phyloP scores from a whole-genome alignment of 2,888 invertebrate species.

The Pherbina coryleti region DNA sequence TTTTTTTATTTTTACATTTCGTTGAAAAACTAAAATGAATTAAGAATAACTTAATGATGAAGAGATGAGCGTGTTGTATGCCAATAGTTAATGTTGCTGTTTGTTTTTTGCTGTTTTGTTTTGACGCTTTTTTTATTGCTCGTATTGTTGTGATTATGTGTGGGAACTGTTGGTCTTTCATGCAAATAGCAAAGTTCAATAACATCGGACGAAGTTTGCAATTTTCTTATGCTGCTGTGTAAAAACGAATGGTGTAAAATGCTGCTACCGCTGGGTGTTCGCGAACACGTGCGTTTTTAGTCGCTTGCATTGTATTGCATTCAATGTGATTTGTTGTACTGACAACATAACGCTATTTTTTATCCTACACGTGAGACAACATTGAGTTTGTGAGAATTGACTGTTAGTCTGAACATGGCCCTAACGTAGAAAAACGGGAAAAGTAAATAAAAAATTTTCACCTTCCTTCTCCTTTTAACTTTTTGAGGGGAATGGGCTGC shows the following conservation, averaged over 20 bases:
- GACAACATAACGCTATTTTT: not conserved
- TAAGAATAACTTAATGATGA: slow-evolving; percentile 3
- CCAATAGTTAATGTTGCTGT: slow-evolving; percentile 23
- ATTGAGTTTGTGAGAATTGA: no score
- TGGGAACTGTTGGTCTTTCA: slow-evolving; percentile 25
- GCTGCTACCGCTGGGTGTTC: not conserved
- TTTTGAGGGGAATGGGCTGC: no score
- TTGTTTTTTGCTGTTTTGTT: slow-evolving; percentile 8
- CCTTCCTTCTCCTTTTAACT: no score
- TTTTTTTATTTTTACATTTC: no score
- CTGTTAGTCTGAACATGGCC: no score
- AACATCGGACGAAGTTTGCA: slow-evolving; percentile 35
- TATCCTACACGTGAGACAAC: no score
- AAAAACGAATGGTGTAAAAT: not conserved
- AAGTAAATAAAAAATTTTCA: no score
- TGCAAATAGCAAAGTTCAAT: slow-evolving; percentile 42
- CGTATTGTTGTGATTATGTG: slow-evolving; percentile 27
- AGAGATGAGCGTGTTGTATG: slow-evolving; percentile 2
- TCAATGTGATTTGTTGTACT: not conserved
- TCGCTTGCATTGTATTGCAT: slow-evolving; percentile 1
- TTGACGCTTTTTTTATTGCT: slow-evolving; percentile 14
- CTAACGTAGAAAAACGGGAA: no score
- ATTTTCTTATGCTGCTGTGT: not conserved
- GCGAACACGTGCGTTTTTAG: not conserved
- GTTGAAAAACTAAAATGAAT: slow-evolving; percentile 18